Conservation (phyloP, 2,113 vertebrate genomes). For the Lepidothrix coronata region DNA sequence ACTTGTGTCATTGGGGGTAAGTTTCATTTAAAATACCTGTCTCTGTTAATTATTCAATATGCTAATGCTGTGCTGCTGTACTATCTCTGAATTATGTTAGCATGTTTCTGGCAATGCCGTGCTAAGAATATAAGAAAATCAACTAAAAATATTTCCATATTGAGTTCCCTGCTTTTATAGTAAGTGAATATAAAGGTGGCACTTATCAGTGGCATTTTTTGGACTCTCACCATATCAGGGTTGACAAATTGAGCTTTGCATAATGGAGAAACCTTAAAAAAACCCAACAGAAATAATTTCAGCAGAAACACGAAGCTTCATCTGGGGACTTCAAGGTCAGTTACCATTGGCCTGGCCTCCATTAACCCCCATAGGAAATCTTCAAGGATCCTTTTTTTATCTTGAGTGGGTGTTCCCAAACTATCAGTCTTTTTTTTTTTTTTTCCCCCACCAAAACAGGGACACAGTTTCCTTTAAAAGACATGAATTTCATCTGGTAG, state of each 20-base stretch:
- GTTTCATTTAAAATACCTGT: conserved; percentile 55
- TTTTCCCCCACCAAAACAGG: conserved; percentile 59
- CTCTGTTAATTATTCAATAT: conserved; percentile 49
- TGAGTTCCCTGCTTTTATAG: not conserved
- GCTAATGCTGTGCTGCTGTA: conserved; percentile 12
- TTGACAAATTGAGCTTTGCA: conserved; percentile 62
- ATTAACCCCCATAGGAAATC: conserved; percentile 75
- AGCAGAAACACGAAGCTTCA: conserved; percentile 69
- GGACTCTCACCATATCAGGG: conserved; percentile 53
- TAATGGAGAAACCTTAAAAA: conserved; percentile 46
- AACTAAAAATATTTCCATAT: not conserved
- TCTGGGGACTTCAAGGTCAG: conserved; percentile 73
- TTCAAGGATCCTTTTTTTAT: conserved; percentile 76
- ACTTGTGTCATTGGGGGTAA: conserved; percentile 45
- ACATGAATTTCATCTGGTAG: conserved; percentile 67
- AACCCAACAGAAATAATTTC: conserved; percentile 63
- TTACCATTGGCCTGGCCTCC: conserved; percentile 73
- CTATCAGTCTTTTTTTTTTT: conserved; percentile 56
- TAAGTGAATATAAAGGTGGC: conserved; percentile 17
- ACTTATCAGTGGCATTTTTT: conserved; percentile 24
- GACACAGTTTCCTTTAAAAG: conserved; percentile 66
- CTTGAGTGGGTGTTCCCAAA: conserved; percentile 73
- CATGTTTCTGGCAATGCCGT: conserved; percentile 33
- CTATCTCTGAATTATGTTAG: conserved; percentile 21
- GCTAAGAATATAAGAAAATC: conserved; percentile 11